Conservation (phyloP, 2,888 invertebrate species). For the Temnothorax unifasciatus region DNA sequence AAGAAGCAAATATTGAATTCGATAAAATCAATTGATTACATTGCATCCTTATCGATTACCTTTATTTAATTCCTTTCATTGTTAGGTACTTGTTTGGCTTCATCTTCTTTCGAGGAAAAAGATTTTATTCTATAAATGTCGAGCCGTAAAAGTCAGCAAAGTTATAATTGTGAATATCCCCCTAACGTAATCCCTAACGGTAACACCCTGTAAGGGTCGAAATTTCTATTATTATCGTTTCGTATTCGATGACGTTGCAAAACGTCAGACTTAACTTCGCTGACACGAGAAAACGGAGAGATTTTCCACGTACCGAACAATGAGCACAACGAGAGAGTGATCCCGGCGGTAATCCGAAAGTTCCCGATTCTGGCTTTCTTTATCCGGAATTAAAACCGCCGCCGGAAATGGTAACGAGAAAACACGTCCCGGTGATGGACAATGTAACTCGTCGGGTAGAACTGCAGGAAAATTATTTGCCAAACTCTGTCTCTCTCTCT, state of each 20-base stretch:
- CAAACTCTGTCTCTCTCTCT: background rate
- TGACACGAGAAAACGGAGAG: constrained; percentile 13
- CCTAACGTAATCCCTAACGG: background rate
- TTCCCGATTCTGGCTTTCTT: constrained; percentile 30
- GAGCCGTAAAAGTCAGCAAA: background rate
- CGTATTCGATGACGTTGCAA: constrained; percentile 33
- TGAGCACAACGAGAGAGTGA: background rate
- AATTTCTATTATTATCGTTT: constrained; percentile 20
- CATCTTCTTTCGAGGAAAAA: background rate
- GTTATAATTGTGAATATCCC: background rate
- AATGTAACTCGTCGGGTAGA: constrained; percentile 26
- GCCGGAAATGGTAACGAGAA: constrained; percentile 5
- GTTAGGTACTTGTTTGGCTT: background rate
- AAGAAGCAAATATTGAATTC: constrained; percentile 29
- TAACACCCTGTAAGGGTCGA: background rate
- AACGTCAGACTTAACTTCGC: constrained; percentile 14
- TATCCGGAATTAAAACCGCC: constrained; percentile 34
- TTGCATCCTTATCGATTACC: background rate
- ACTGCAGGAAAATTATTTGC: constrained; percentile 19
- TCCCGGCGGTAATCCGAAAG: constrained; percentile 8
- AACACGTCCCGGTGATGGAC: background rate
- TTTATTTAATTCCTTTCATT: background rate
- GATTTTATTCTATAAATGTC: background rate
- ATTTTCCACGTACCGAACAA: constrained; percentile 26
- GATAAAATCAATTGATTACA: background rate